phyloP scores from a whole-genome alignment of 2,797 vertebrate genomes.

The Channa striata region DNA sequence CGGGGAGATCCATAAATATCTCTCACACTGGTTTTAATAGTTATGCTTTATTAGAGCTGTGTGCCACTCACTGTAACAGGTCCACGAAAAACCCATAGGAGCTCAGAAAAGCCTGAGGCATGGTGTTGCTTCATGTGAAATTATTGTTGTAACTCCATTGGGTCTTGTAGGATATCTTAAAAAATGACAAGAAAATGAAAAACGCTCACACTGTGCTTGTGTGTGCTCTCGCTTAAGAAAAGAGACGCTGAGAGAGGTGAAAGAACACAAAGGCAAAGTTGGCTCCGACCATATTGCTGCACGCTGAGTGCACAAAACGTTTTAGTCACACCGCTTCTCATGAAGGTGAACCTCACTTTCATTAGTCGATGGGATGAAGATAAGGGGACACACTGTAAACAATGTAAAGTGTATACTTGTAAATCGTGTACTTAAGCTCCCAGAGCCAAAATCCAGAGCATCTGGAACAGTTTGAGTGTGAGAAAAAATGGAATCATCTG shows the following conservation, averaged over 20 bases:
- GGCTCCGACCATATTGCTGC: constrained; percentile 11
- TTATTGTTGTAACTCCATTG: constrained; percentile 36
- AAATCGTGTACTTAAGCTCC: not conserved
- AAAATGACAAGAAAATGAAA: not conserved
- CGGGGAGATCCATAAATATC: constrained; percentile 73
- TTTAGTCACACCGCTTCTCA: constrained; percentile 22
- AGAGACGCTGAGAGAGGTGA: not conserved
- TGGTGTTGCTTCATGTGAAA: constrained; percentile 57
- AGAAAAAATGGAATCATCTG: constrained; percentile 5
- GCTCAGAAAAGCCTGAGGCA: constrained; percentile 41
- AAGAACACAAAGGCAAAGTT: constrained; percentile 11
- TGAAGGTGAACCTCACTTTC: constrained; percentile 16
- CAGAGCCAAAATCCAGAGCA: not conserved
- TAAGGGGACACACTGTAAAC: not conserved
- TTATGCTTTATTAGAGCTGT: constrained; percentile 59
- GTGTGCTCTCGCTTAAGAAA: constrained; percentile 20
- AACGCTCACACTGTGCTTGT: constrained; percentile 16
- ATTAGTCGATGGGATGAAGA: not conserved
- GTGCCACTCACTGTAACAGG: constrained; percentile 49
- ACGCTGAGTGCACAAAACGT: constrained; percentile 28
- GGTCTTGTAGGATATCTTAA: constrained; percentile 33
- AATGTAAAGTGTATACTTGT: no score
- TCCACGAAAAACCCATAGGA: constrained; percentile 69
- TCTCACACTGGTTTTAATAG: constrained; percentile 65
- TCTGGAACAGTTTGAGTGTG: constrained; percentile 33